Evolutionary conservation across 2,888 invertebrate genomes (phyloP).

Genomic region (Carcina quercana): DNA sequence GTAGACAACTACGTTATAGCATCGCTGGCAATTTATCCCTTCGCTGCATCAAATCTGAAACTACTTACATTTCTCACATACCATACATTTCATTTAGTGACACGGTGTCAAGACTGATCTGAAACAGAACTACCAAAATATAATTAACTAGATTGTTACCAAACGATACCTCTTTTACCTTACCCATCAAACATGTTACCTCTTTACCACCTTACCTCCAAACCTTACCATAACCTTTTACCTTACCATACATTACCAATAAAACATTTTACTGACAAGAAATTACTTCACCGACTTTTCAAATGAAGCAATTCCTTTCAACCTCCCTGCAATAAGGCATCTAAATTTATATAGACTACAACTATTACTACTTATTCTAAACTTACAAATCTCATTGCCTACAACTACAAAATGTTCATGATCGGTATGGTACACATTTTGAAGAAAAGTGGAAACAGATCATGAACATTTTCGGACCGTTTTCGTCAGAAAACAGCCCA

Average conservation of each 20-base stretch:
- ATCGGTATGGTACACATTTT: conserved; percentile 12
- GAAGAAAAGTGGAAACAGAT: conserved; percentile 18
- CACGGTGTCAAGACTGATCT: too few species aligned
- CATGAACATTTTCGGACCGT: conserved; percentile 19
- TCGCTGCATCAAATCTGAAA: too few species aligned
- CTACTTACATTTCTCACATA: too few species aligned
- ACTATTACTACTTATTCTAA: conserved; percentile 10
- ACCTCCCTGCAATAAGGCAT: conserved; percentile 15
- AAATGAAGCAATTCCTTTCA: conserved; percentile 13
- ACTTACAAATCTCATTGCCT: conserved; percentile 68
- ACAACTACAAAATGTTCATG: conserved; percentile 29
- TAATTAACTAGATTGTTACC: too few species aligned
- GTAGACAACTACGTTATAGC: too few species aligned
- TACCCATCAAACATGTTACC: conserved; percentile 2
- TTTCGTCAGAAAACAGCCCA: conserved; percentile 16
- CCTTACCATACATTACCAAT: conserved; percentile 2
- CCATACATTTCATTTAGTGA: too few species aligned
- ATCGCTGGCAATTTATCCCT: too few species aligned
- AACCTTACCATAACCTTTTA: conserved; percentile 1
- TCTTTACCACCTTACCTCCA: too few species aligned
- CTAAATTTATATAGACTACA: conserved; percentile 15
- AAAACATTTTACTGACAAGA: too few species aligned
- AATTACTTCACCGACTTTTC: conserved; percentile 17
- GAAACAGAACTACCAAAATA: too few species aligned
- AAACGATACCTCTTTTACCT: conserved; percentile 5